Evolutionary conservation across 2,797 vertebrate species (phyloP).

Genomic region (Syncerus caffer): DNA sequence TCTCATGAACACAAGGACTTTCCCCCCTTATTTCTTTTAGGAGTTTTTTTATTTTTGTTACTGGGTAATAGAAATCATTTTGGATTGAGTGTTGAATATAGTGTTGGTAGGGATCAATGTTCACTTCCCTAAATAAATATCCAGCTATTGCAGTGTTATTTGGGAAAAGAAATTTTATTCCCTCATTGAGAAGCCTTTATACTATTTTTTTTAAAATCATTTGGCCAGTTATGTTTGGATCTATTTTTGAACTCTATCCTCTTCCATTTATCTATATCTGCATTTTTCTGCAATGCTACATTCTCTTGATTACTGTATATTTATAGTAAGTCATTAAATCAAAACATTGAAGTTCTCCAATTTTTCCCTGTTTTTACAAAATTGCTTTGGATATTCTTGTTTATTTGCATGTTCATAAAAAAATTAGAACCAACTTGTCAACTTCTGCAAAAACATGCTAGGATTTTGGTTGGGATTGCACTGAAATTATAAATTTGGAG

Average conservation of each 20-base stretch:
- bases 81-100: neutral
- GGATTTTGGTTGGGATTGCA: neutral
- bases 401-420: conserved; percentile 26
- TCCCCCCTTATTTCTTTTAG: neutral
- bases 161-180: neutral
- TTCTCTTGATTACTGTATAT: neutral
- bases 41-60: neutral
- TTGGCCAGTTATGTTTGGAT: neutral
- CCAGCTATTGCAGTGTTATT: neutral
- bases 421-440: neutral
- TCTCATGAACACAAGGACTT: neutral
- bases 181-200: neutral
- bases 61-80: neutral
- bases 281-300: neutral
- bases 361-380: neutral
- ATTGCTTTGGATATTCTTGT: neutral
- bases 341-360: neutral
- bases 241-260: neutral
- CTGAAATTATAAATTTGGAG: neutral
- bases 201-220: neutral
- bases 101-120: neutral
- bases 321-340: neutral
- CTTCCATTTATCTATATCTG: neutral
- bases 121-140: neutral
- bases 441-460: neutral